These are phyloP conservation scores for Rhyzopertha dominica DNA, from an alignment of 1,140 invertebrate species.

Conservation along the genomic window DNA sequence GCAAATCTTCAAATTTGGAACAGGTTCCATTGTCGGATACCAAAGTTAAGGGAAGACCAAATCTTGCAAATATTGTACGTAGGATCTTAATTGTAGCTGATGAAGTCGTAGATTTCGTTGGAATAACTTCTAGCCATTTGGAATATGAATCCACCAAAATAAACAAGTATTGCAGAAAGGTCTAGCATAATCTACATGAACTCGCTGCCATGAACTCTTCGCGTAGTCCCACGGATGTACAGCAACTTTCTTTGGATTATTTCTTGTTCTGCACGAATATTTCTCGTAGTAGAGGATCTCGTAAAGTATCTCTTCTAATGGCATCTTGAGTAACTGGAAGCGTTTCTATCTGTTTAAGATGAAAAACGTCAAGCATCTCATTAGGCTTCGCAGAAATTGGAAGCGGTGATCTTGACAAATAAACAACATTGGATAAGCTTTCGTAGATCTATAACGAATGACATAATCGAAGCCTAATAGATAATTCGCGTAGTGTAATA, in stretches of 20 bases:
- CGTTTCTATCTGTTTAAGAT: no score
- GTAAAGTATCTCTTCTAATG: no score
- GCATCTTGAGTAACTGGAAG: no score
- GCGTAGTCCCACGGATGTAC: constrained; percentile 37
- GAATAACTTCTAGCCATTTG: constrained; percentile 39
- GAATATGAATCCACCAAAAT: constrained; percentile 40
- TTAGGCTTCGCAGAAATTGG: no score
- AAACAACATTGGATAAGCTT: no score
- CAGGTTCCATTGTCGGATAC: constrained; percentile 18
- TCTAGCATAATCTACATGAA: neutral
- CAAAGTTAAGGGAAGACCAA: constrained; percentile 13
- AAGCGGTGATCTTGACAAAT: no score
- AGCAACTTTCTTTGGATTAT: constrained; percentile 17
- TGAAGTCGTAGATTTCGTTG: constrained; percentile 6
- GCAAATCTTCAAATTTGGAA: constrained; percentile 18
- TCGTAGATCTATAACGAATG: no score
- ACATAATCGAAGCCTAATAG: no score
- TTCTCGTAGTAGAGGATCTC: no score
- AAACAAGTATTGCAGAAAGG: constrained; percentile 21
- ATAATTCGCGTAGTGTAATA: constrained; percentile 14
- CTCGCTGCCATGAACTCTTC: constrained; percentile 10
- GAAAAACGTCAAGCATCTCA: no score
- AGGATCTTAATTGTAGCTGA: constrained; percentile 11
- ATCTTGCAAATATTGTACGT: constrained; percentile 6
- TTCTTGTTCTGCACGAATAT: constrained; percentile 17